These are phyloP conservation scores for Caradrina kadenii DNA, from an alignment of 2,888 invertebrate species.

Conservation along the genomic window DNA sequence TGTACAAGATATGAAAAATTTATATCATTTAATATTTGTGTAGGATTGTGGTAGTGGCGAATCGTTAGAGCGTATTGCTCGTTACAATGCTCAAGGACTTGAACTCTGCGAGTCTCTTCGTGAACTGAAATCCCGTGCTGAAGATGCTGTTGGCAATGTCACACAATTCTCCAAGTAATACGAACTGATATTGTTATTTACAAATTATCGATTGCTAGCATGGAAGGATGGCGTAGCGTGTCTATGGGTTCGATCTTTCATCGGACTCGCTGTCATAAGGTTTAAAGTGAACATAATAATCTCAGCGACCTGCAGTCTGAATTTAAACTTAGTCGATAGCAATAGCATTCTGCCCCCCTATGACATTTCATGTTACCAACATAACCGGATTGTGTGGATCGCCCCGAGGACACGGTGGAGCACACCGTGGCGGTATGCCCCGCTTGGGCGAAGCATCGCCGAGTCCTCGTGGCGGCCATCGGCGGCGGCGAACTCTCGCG, in stretches of 20 bases:
- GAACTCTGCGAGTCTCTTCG: conserved; percentile 81
- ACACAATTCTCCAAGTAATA: conserved; percentile 80
- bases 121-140: conserved; percentile 77
- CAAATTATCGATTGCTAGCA: neutral
- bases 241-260: neutral
- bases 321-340: neutral
- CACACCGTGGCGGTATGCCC: too few species aligned
- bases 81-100: conserved; percentile 81
- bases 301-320: neutral
- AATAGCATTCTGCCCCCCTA: neutral
- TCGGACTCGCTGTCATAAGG: neutral
- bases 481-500: too few species aligned
- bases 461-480: too few species aligned
- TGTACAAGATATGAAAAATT: neutral
- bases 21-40: neutral
- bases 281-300: neutral
- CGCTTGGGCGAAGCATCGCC: too few species aligned
- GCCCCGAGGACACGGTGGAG: too few species aligned
- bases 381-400: too few species aligned
- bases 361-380: too few species aligned
- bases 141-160: conserved; percentile 76
- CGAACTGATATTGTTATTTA: neutral
- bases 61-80: conserved; percentile 76
- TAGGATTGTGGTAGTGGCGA: conserved; percentile 68
- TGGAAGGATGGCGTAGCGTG: neutral